These are phyloP conservation scores for Myripristis jacobus DNA, from an alignment of 2,797 vertebrate species.

Conservation along the genomic window DNA sequence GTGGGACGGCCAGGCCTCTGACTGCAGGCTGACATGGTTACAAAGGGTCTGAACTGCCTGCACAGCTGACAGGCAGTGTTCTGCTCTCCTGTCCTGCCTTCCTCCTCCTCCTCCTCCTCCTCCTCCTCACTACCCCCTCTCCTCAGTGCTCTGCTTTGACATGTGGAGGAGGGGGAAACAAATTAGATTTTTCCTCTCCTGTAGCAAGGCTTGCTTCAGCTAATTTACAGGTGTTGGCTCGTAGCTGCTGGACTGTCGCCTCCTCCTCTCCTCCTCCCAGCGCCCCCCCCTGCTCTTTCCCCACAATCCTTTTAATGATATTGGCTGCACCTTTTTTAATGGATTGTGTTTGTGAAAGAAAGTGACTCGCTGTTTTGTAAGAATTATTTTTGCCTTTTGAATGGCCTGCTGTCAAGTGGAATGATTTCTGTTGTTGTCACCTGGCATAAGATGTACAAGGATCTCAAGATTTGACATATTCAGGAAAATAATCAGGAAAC, in stretches of 20 bases:
- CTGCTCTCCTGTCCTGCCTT: neutral
- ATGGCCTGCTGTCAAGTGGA: neutral
- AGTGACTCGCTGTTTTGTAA: neutral
- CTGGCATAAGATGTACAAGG: neutral
- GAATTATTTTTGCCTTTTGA: neutral
- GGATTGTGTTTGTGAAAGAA: constrained; percentile 1
- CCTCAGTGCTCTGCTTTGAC: constrained; percentile 56
- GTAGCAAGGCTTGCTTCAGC: constrained; percentile 8
- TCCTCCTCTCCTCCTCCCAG: too few species aligned
- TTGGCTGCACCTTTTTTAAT: constrained; percentile 31
- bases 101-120: neutral
- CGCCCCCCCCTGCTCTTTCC: constrained; percentile 6
- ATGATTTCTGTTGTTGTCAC: neutral
- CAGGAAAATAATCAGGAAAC: too few species aligned
- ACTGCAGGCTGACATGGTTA: constrained; percentile 45
- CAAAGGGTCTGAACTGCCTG: constrained; percentile 54
- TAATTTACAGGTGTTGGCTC: constrained; percentile 55
- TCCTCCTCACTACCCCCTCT: neutral
- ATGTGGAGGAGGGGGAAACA: constrained; percentile 44
- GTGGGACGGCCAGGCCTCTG: constrained; percentile 29
- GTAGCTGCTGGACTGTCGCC: constrained; percentile 15
- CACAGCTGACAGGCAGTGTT: constrained; percentile 55
- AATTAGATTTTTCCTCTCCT: constrained; percentile 49
- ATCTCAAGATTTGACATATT: too few species aligned
- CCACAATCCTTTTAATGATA: constrained; percentile 29